A percentile compares a stretch with the other conserved stretches of the same genome.
These are phyloP conservation scores for Staurois parvus DNA, from an alignment of 2,797 vertebrate genomes.

Conservation along the genomic window DNA sequence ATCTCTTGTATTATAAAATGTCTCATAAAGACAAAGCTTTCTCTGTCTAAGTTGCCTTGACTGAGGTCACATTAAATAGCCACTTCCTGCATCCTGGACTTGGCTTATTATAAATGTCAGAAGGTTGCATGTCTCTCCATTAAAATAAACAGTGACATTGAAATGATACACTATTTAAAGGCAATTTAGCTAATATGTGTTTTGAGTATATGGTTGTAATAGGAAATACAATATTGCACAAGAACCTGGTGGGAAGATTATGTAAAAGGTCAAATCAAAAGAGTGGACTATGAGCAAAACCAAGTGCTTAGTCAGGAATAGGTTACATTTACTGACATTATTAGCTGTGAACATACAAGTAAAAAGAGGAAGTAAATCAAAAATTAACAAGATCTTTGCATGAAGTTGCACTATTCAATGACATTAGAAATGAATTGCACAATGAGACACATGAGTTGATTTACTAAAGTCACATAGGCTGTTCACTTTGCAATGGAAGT, in stretches of 20 bases:
- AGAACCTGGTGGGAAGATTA: slow-evolving; percentile 7
- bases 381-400: neutral
- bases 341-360: neutral
- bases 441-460: neutral
- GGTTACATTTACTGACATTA: neutral
- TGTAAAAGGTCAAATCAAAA: slow-evolving; percentile 44
- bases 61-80: neutral
- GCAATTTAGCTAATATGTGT: slow-evolving; percentile 1
- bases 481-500: no score
- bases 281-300: neutral
- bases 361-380: neutral
- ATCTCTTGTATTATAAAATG: neutral
- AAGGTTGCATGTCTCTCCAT: neutral
- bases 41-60: neutral
- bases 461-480: no score
- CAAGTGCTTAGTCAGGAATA: neutral
- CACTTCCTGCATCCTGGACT: neutral
- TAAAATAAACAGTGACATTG: slow-evolving; percentile 11
- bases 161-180: neutral
- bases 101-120: slow-evolving; percentile 10
- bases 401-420: neutral
- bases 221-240: slow-evolving; percentile 43
- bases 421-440: neutral
- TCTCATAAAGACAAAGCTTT: neutral
- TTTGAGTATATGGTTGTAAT: slow-evolving; percentile 28